A percentile compares a stretch with the other conserved stretches of the same genome.
Evolutionary conservation across 2,888 invertebrate species (phyloP).

Genomic region (Drosophila paracracens): DNA sequence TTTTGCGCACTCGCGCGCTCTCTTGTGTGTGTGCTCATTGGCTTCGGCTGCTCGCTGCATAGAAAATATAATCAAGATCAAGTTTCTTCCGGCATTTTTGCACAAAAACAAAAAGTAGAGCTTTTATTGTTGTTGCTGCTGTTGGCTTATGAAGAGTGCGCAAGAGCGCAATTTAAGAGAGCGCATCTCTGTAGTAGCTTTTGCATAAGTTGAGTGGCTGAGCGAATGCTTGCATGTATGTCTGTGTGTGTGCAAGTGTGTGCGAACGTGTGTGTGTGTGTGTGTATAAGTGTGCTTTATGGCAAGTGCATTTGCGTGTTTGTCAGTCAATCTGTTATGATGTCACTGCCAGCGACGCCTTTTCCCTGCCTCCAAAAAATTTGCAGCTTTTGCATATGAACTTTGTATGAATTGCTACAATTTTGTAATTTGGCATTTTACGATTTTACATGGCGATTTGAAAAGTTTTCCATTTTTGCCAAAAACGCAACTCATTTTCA

Average conservation of each 20-base stretch:
- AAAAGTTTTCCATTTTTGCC: constrained; percentile 55
- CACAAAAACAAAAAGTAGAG: constrained; percentile 68
- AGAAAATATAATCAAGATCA: constrained; percentile 81
- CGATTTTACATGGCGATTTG: constrained; percentile 7
- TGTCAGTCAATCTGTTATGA: constrained; percentile 66
- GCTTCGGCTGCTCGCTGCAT: constrained; percentile 43
- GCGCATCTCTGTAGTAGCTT: constrained; percentile 42
- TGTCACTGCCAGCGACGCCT: constrained; percentile 57
- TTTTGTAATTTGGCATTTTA: neutral
- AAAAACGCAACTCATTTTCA: constrained; percentile 67
- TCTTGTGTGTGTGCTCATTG: constrained; percentile 37
- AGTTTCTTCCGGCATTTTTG: constrained; percentile 81
- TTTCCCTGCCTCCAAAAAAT: constrained; percentile 9
- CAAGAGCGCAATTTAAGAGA: constrained; percentile 40
- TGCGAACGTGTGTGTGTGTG: constrained; percentile 5
- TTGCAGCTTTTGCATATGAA: constrained; percentile 16
- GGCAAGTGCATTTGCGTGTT: constrained; percentile 70
- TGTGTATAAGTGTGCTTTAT: constrained; percentile 34
- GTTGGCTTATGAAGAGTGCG: constrained; percentile 30
- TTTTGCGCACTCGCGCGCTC: constrained; percentile 63
- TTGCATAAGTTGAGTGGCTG: constrained; percentile 32
- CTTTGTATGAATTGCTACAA: constrained; percentile 9
- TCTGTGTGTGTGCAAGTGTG: neutral
- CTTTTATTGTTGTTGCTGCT: constrained; percentile 46
- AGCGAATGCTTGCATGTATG: constrained; percentile 1